Evolutionary conservation across 2,797 vertebrate genomes (phyloP), one percentile per base, ranked within the genome.

Genomic region (Xenentodon cancila): DNA sequence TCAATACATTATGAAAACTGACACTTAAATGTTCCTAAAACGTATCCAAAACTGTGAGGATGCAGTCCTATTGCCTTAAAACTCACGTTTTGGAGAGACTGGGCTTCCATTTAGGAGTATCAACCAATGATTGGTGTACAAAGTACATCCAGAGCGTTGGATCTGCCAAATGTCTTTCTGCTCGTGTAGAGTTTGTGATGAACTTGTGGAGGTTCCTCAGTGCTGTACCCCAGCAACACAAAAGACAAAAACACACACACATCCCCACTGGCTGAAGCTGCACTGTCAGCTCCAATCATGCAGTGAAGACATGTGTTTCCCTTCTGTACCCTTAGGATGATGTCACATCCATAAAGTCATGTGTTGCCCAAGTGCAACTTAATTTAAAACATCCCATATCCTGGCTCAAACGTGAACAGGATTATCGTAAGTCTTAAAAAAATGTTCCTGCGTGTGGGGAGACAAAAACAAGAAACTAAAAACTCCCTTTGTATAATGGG

Each of bases 271-370:
- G 56, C 68, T 75, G 57, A 76, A 64, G 51, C 59, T 77, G 68
- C 63, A n/a, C 54, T 21, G 69, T 80, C 75, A 72, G 65, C 68
- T 75, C 68, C 55, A 64, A 78, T 83, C 77, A 61, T 22, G 43
- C 65, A 79, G 68, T 63, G 19, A 57, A 63, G 71, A 81, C 89
- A 91, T 89, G 75, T 91, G 90, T 89, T 93, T 92, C 82, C 82
- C 70, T 71, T 92, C 91, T 90, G 70, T 79, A 73, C 67, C 71
- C 66, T 63, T 40, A 55, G 64, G 77, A 87, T 92, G 89, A 93
- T 85, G 85, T 92, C 92, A 92, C 75, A 79, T 88, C 80, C 79
- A 83, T 70, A 82, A 58, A 81, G 77, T 80, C 91, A 90, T 88
- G 80, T 81, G 80, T 68, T 86, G 64, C 75, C 72, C 64, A 44